phyloP scores from a whole-genome alignment of 2,888 invertebrate genomes.

The Dioctria linearis region DNA sequence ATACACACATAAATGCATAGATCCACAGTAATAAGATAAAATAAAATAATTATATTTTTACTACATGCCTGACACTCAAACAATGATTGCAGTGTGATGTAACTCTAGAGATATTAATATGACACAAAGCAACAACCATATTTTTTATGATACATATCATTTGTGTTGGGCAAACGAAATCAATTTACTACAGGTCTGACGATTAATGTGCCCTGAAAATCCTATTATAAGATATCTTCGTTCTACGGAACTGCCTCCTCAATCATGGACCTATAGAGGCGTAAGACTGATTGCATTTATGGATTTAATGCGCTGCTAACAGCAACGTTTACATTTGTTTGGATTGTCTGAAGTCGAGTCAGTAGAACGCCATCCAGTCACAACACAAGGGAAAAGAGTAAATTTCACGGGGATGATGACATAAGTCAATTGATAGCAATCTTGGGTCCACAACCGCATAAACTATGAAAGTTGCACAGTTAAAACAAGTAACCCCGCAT shows the following conservation, averaged over 20 bases:
- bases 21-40: not conserved
- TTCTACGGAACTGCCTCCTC: not conserved
- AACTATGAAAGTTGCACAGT: not conserved
- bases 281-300: not conserved
- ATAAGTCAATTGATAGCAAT: conserved; percentile 13
- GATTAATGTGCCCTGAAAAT: not conserved
- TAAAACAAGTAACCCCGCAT: not conserved
- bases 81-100: not conserved
- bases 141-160: not conserved
- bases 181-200: not conserved
- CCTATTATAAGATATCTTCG: too few species aligned
- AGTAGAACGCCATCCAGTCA: too few species aligned
- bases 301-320: not conserved
- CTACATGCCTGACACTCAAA: too few species aligned
- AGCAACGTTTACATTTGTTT: not conserved
- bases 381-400: not conserved
- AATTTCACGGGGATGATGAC: not conserved
- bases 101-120: not conserved
- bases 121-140: not conserved
- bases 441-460: not conserved
- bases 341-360: too few species aligned
- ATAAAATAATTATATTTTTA: not conserved
- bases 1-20: too few species aligned
- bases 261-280: not conserved
- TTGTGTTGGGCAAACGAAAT: not conserved